Evolutionary conservation across 2,797 vertebrate genomes (phyloP), one percentile per base, ranked within the genome.

Genomic region (Bufotes viridis): DNA sequence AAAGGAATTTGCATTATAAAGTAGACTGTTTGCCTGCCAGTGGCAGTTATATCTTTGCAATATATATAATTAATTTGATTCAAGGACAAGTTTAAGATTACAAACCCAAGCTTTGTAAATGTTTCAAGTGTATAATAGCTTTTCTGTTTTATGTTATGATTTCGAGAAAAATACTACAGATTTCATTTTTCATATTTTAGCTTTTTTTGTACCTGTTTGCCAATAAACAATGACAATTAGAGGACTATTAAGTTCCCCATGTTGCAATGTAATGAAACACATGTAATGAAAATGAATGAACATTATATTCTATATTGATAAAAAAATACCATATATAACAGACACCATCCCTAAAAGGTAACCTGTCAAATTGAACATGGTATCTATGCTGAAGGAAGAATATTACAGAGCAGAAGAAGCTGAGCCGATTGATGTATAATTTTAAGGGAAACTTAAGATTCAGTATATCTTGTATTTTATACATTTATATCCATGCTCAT

Each of bases 1-100:
- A 88, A 86, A 81, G 58, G 55, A 75, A 79, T 83, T 78, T 88
- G 67, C 51, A 78, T 82, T 88, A 58, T 69, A 88, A 78, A 69
- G 53, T 78, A 78, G 60, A 58, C 61, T 70, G 69, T 61, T 24
- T 70, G 26, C 55, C 22, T 78, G 76, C 29, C 58, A 63, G 79
- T 81, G 79, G 18, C 76, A 53, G 55, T 57, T 83, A 26, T 34
- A 78, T 8, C 58, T 65, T 65, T 87, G 14, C 55, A 76, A 11
- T 82, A 63, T 61, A 82, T 57, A 87, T 76, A 55, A 81, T 78
- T 83, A 67, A 63, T 63, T 81, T 63, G 42, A n/a, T 81, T 69
- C 34, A 65, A 78, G 57, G 83, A 60, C n/a, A 82, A 26, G 53
- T 58, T 82, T 65, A 29, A 29, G 34, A 53, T 76, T 81, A 60